Evolutionary conservation across 1,140 invertebrate genomes (phyloP), one percentile per base, ranked within the genome.

Genomic region (Drosophila pectinifera): DNA sequence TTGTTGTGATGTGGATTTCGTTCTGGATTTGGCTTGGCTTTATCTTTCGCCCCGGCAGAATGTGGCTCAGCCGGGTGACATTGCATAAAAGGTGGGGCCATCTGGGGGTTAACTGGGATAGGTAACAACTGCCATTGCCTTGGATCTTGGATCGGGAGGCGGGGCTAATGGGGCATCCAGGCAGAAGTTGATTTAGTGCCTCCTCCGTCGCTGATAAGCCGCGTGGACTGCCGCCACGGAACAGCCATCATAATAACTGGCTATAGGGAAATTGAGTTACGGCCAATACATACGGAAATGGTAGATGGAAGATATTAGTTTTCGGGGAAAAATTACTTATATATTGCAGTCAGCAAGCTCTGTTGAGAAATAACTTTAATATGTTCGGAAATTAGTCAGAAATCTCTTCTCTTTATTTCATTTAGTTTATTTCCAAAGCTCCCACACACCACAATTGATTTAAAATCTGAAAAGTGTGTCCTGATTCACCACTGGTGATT

Each of bases 11-110:
- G 79, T 82, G 82, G 82, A 86, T 88, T 86, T 86, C 65, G 82
- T 82, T 88, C 65, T 63, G 83, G 84, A 88, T 86, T 88, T 86
- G 83, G 84, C 84, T 83, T 72, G 75, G 84, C 79, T 86, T 86
- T 86, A 86, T 86, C 83, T 86, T 58, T 63, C 62, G 39, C 56
- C 22, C 22, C 54, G 54, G 59, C 58, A 51, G 36, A 62, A 62
- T 65, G 42, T 22, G 22, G 48, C 46, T 55, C 24, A 28, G 49
- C 51, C 49, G 61, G 84, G 83, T 86, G 83, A 88, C 83, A 86
- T 77, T 57, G 83, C 84, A 88, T 64, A 83, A 86, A 84, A 86
- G 83, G 74, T 78, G 79, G 72, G 54, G 42, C 31, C 31, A 48
- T 58, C 49, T 22, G 31, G 34, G 36, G 38, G 55, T 16, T 55